phyloP scores from a whole-genome alignment of 2,797 vertebrate species.

The Darevskia mixta region DNA sequence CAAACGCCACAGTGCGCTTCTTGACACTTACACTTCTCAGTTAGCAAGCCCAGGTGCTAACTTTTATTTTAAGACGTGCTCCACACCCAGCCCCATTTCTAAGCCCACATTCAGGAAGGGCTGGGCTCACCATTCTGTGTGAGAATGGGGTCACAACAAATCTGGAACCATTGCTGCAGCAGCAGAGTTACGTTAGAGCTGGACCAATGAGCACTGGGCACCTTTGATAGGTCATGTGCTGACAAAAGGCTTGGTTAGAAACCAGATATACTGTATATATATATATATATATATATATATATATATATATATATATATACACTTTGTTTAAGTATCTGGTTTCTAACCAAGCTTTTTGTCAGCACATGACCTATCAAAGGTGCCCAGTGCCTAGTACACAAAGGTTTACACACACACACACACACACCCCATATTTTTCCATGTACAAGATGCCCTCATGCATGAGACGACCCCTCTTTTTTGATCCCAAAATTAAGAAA shows the following conservation, averaged over 20 bases:
- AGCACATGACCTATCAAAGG: not conserved
- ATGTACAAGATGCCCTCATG: too few relatives aligned
- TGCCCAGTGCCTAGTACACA: not conserved
- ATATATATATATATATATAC: too few relatives aligned
- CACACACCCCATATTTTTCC: too few relatives aligned
- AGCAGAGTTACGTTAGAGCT: not conserved
- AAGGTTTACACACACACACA: too few relatives aligned
- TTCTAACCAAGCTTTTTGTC: not conserved
- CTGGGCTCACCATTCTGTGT: not conserved
- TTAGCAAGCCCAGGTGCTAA: not conserved
- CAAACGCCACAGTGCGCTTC: slow-evolving; percentile 48
- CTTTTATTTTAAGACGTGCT: not conserved
- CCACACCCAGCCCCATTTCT: not conserved
- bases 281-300: too few relatives aligned
- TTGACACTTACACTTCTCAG: slow-evolving; percentile 49
- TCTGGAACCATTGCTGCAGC: not conserved
- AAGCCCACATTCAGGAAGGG: not conserved
- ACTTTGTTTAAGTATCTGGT: too few relatives aligned
- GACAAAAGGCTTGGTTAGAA: not conserved
- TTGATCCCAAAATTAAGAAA: too few relatives aligned
- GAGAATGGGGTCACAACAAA: not conserved
- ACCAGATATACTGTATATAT: too few relatives aligned
- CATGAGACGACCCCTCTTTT: too few relatives aligned
- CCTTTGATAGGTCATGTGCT: not conserved
- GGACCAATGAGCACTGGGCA: not conserved